phyloP scores from a whole-genome alignment of 2,113 vertebrate species.

The Stegostoma tigrinum region DNA sequence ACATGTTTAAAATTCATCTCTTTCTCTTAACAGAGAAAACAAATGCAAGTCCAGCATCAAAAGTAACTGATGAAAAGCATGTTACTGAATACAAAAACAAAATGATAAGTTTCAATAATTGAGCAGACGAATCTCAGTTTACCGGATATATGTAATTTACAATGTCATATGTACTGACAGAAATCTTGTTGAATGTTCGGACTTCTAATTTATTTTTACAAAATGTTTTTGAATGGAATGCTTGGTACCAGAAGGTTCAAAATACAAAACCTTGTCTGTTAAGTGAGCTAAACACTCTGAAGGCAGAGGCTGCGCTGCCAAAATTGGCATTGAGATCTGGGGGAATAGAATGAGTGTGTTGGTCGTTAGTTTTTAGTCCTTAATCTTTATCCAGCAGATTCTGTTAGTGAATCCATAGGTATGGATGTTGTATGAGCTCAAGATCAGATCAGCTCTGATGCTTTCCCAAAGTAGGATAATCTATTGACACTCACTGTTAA shows the following conservation, averaged over 20 bases:
- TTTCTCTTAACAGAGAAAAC: background rate
- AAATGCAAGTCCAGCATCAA: background rate
- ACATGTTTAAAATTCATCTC: background rate
- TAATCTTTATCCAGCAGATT: background rate
- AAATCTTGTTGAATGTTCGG: background rate
- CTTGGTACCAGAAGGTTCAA: background rate
- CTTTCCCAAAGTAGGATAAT: background rate
- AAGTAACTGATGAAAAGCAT: background rate
- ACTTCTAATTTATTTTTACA: background rate
- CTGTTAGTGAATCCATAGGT: background rate
- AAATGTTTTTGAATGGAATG: background rate
- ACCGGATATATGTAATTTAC: background rate
- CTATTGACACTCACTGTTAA: background rate
- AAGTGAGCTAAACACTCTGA: background rate
- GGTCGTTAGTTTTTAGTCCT: background rate
- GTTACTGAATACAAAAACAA: background rate
- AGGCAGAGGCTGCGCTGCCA: background rate
- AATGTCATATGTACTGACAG: background rate
- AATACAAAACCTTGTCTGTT: background rate
- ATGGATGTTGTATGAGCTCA: background rate
- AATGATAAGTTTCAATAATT: background rate
- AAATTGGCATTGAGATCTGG: background rate
- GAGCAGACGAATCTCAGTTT: background rate
- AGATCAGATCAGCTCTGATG: background rate
- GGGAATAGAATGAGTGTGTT: background rate